Percentiles rank a stretch among this genome's conserved stretches.
Evolutionary conservation across 2,888 invertebrate species (phyloP).

Genomic region (Enchytraeus crypticus): DNA sequence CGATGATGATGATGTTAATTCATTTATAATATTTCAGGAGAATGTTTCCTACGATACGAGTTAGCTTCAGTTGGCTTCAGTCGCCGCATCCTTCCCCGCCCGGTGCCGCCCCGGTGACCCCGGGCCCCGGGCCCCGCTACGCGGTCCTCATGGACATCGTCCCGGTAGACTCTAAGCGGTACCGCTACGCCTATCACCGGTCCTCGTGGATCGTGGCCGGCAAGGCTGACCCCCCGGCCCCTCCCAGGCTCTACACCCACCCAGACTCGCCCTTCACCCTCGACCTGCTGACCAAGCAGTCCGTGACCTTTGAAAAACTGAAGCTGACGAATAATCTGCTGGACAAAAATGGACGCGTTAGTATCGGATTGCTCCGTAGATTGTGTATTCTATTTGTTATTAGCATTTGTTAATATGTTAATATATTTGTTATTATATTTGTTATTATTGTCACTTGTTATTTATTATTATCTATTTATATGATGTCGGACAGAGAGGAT

Average conservation of each 20-base stretch:
- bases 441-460: background rate
- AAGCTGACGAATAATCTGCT: slow-evolving; percentile 97
- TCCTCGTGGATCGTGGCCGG: slow-evolving; percentile 93
- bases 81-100: slow-evolving; percentile 73
- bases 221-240: slow-evolving; percentile 88
- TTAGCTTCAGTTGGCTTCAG: slow-evolving; percentile 55
- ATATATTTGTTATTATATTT: background rate
- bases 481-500: too few species aligned
- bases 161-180: slow-evolving; percentile 86
- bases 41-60: slow-evolving; percentile 78
- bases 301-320: slow-evolving; percentile 95
- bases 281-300: slow-evolving; percentile 83
- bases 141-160: slow-evolving; percentile 91
- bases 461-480: background rate
- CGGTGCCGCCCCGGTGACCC: too few species aligned
- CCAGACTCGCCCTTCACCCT: slow-evolving; percentile 93
- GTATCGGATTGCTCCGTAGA: slow-evolving; percentile 34
- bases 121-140: slow-evolving; percentile 56
- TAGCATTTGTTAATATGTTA: background rate
- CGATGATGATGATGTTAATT: background rate
- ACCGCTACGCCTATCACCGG: slow-evolving; percentile 90
- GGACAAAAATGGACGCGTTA: slow-evolving; percentile 51
- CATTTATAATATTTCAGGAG: slow-evolving; percentile 58
- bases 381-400: slow-evolving; percentile 28
- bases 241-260: slow-evolving; percentile 84